These are phyloP conservation scores for Antheraea assamensis DNA, from an alignment of 2,888 invertebrate species.

Conservation along the genomic window DNA sequence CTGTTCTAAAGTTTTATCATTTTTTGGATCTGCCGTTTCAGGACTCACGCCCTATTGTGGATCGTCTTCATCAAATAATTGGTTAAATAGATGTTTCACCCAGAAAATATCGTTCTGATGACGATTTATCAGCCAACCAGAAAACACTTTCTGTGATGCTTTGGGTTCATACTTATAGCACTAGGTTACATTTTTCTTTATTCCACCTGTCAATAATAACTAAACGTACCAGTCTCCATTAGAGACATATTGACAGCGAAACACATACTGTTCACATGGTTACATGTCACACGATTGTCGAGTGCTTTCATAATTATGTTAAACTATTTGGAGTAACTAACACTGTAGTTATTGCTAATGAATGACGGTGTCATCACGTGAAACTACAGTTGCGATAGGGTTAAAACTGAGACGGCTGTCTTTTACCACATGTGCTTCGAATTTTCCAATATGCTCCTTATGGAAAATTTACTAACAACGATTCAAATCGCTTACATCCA, in stretches of 20 bases:
- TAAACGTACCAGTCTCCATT: conserved; percentile 98
- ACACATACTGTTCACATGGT: conserved; percentile 99
- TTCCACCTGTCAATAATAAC: conserved; percentile 98
- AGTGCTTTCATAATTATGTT: conserved; percentile 97
- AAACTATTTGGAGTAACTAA: conserved; percentile 95
- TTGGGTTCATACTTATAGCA: conserved; percentile 99
- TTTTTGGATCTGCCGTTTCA: conserved; percentile 93
- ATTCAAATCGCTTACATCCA: conserved; percentile 99
- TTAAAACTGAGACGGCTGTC: conserved; percentile 95
- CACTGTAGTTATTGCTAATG: conserved; percentile 93
- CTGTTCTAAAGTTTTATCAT: too few species aligned
- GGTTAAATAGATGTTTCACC: conserved; percentile 99
- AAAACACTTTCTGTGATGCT: conserved; percentile 94
- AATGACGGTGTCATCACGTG: conserved; percentile 96
- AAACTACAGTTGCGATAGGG: conserved; percentile 92
- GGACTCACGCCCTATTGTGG: conserved; percentile 98
- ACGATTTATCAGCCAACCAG: conserved; percentile 99
- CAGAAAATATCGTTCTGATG: conserved; percentile 99
- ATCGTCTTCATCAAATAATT: conserved; percentile 98
- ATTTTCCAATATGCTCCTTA: conserved; percentile 98
- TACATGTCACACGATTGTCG: conserved; percentile 97
- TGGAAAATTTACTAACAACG: conserved; percentile 98
- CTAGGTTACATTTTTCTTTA: conserved; percentile 93
- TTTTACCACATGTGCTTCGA: conserved; percentile 95
- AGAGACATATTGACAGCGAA: conserved; percentile 96